Evolutionary conservation across 2,797 vertebrate genomes (phyloP).

Genomic region (Tympanoctomys barrerae): DNA sequence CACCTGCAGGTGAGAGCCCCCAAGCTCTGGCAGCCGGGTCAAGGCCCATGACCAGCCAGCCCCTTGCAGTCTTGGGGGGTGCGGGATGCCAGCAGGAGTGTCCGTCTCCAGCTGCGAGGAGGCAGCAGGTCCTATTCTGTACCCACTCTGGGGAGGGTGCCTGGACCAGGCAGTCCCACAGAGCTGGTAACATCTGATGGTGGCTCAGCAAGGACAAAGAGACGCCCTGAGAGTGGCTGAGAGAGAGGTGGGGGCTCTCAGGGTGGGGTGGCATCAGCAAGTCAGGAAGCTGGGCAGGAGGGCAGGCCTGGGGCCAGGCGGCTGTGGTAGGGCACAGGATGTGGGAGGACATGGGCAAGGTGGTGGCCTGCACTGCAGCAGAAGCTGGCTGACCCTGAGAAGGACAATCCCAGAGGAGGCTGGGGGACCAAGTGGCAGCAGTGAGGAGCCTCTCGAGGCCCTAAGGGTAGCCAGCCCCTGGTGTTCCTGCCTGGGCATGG

Average conservation of each 20-base stretch:
- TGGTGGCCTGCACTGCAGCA: slow-evolving; percentile 74
- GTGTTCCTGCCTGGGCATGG: neutral
- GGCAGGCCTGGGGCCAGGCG: slow-evolving; percentile 68
- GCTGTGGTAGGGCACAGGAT: slow-evolving; percentile 72
- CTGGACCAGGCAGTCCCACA: neutral
- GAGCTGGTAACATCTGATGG: neutral
- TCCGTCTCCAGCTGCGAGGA: neutral
- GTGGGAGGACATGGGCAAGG: slow-evolving; percentile 51
- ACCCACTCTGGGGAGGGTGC: neutral
- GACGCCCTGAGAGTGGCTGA: neutral
- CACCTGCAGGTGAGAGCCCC: neutral
- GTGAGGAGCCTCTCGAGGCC: neutral
- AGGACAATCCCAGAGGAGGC: slow-evolving; percentile 64
- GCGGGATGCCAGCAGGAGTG: neutral
- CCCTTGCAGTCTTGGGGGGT: slow-evolving; percentile 20
- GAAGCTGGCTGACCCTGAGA: slow-evolving; percentile 74
- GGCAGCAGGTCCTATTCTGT: neutral
- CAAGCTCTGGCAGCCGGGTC: neutral
- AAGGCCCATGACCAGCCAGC: neutral
- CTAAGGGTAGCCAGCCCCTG: neutral
- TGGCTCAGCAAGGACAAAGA: neutral
- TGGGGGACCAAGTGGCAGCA: slow-evolving; percentile 30
- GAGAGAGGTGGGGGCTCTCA: neutral
- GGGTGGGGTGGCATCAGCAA: neutral
- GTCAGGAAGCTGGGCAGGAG: slow-evolving; percentile 61